A percentile compares a stretch with the other conserved stretches of the same genome.
These are phyloP conservation scores for Saccostrea echinata DNA, from an alignment of 1,140 invertebrate species.

Conservation along the genomic window DNA sequence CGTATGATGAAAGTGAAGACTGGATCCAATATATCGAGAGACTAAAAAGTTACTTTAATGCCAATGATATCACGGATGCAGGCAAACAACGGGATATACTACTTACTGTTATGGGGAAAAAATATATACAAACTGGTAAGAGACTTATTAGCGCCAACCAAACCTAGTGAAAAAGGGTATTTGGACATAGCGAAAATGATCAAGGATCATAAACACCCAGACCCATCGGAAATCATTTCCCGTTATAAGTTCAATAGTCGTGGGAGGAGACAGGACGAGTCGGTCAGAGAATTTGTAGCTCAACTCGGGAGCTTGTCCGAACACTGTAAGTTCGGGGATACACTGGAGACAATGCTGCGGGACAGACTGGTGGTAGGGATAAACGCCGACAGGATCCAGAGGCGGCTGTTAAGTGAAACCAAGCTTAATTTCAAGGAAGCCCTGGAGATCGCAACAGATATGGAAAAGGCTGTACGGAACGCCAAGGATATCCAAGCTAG, in stretches of 20 bases:
- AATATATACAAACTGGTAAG: slow-evolving; percentile 56
- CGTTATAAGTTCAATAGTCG: slow-evolving; percentile 60
- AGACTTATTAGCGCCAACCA: slow-evolving; percentile 45
- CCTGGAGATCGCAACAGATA: slow-evolving; percentile 54
- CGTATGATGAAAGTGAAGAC: slow-evolving; percentile 23
- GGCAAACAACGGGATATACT: slow-evolving; percentile 47
- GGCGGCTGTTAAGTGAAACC: slow-evolving; percentile 51
- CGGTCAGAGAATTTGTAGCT: slow-evolving; percentile 48
- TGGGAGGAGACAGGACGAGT: slow-evolving; percentile 20
- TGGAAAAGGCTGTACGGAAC: slow-evolving; percentile 58
- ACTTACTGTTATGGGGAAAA: slow-evolving; percentile 42
- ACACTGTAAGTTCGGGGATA: slow-evolving; percentile 59
- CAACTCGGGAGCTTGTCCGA: slow-evolving; percentile 51
- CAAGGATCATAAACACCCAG: slow-evolving; percentile 55
- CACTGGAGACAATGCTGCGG: no score
- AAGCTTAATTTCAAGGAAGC: slow-evolving; percentile 57
- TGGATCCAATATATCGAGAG: slow-evolving; percentile 43
- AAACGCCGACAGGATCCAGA: slow-evolving; percentile 53
- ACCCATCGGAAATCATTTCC: slow-evolving; percentile 53
- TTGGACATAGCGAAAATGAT: slow-evolving; percentile 50
- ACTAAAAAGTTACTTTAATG: slow-evolving; percentile 42
- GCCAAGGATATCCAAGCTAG: slow-evolving; percentile 39
- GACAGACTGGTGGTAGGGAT: slow-evolving; percentile 61
- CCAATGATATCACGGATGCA: no score
- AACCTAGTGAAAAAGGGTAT: slow-evolving; percentile 51